Conservation (phyloP, 2,113 vertebrate genomes). For the Phainopepla nitens region DNA sequence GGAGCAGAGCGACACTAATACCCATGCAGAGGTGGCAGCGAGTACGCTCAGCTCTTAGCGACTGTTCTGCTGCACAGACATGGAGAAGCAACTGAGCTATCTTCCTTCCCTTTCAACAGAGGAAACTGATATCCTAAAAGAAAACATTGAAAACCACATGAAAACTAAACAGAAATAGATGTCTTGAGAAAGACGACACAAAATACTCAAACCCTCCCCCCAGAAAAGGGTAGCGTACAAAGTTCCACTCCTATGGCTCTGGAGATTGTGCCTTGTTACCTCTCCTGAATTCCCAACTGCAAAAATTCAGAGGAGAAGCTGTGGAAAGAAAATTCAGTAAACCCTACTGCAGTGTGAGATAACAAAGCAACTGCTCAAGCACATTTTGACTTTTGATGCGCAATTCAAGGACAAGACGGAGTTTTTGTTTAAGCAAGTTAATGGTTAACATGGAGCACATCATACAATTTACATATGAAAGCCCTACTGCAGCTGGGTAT, state of each 20-base stretch:
- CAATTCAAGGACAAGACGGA: not conserved
- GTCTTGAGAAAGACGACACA: not conserved
- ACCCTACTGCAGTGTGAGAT: not conserved
- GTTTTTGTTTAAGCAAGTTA: not conserved
- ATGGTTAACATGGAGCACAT: not conserved
- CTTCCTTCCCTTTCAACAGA: conserved; percentile 62
- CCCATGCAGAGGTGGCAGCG: conserved; percentile 38
- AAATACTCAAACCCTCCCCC: not conserved
- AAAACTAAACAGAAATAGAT: conserved; percentile 48
- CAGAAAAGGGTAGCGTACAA: not conserved
- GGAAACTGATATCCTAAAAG: conserved; percentile 54
- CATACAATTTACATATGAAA: not conserved
- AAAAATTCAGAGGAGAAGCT: not conserved
- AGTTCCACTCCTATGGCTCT: not conserved
- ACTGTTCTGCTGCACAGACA: conserved; percentile 49
- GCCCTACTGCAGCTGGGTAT: not conserved
- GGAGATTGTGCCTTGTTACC: not conserved
- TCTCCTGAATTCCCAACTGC: not conserved
- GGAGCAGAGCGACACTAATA: conserved; percentile 41
- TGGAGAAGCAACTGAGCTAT: conserved; percentile 61
- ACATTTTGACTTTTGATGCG: not conserved
- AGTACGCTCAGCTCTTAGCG: conserved; percentile 30
- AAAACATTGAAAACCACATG: conserved; percentile 53
- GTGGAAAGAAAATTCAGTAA: conserved; percentile 29
- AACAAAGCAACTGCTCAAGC: not conserved